Evolutionary conservation across 2,888 invertebrate genomes (phyloP), one percentile per base, ranked within the genome.

Genomic region (Protodeltote pygarga): DNA sequence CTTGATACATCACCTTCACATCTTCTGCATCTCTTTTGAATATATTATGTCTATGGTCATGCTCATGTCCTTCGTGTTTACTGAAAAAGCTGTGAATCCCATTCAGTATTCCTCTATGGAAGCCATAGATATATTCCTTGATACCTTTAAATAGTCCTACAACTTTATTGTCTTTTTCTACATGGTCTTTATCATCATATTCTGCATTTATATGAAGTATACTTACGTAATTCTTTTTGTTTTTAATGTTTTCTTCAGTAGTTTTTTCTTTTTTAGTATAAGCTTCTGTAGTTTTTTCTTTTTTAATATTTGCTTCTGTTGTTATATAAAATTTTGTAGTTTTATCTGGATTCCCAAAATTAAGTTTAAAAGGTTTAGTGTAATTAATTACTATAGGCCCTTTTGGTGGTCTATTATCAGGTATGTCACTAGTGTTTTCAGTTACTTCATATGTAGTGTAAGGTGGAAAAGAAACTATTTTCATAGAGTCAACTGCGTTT

Each of bases 391-490:
- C 10, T 1, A 87, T 69, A 1, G 83, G 80, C 2, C 71, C 74
- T 9, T 39, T 32, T 41, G 45, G 33, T 1, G 69, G 69, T 10
- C 73, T 69, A 2, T 75, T 57, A 32, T 88, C 81, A 0, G 88
- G 87, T 21, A 87, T 58, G 31, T 89, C 89, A 2, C 71, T 51
- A 1, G 87, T 63, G 3, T 75, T 70, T 67, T 89, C 89, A 14
- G 82, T 82, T 0, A 89, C 85, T 76, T 87, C 72, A 20, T 89
- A 89, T 1, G 61, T 10, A 27, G 13, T 21, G 5, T 49, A 35
- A 3, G 33, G 41, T 33, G 48, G 42, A 10, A 37, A 42, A 3
- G 60, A 64, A 5, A 23, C 4, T 1, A 38, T 20, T 8, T 19
- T 6, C 17, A 42, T 38, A 6, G 63, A 57, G 34, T 25, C 51